Base-by-base conservation (phyloP, 2,113 vertebrate genomes). In the Seriola dumerili region DNA sequence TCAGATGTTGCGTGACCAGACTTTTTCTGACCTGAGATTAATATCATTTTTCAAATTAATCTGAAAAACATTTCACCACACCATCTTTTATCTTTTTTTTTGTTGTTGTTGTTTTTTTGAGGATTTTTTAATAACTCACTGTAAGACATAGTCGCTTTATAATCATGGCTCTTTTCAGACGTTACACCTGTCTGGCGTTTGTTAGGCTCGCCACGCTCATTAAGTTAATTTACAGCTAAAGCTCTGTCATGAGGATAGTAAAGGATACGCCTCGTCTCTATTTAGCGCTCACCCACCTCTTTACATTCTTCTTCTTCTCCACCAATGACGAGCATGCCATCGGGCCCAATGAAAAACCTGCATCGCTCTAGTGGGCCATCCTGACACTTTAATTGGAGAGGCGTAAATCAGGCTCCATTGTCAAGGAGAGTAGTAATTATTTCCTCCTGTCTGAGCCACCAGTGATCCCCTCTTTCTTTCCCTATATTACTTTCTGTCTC, bases 341-440 rank as follows among this genome's bases (percentile, higher is more conserved):
- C 67, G 55, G 75, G 63, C 12, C 83, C 72, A 72, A 63, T 88
- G 64, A 84, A 81, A 87, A 77, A 61, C 63, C 84, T 42, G 57
- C 50, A 4, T 64, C 32, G 25, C 80, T 80, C 81, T 17, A 21
- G 32, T 34, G 74, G 62, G 69, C 77, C 65, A 54, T 78, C 88
- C 76, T 93, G 91, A 94, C 90, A 91, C 85, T 94, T 95, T 94
- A 90, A 93, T 85, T 91, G 87, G 81, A 78, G 87, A 90, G 88
- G 87, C 38, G 81, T 95, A 93, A 94, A 93, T 95, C 93, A 89
- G 76, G 70, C 80, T 77, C 74, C 52, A 86, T 83, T 92, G 90
- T 93, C 84, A 86, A 64, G 74, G 78, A 84, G 65, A 81, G 72
- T 80, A 91, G 82, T 92, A 91, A 94, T 94, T 93, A 91, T 94